Percentiles rank a stretch among this genome's conserved stretches.
Conservation (phyloP, 30 jellyfish, hydroid and myxozoan species). For the Hydra vulgaris region DNA sequence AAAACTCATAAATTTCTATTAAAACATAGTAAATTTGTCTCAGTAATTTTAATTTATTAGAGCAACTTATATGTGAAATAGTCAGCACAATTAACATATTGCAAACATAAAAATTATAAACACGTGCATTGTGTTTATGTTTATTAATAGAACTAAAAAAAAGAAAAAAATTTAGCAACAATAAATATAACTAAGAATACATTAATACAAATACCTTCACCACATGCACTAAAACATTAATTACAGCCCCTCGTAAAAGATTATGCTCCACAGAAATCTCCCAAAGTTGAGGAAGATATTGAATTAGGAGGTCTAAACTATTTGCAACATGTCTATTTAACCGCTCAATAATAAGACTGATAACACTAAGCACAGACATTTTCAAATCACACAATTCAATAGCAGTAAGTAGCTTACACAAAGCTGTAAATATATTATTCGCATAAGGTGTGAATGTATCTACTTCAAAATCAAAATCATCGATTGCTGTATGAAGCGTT, state of each 20-base stretch:
- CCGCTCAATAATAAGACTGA: constrained; percentile 49
- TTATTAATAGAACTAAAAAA: constrained; percentile 30
- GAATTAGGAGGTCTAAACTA: constrained; percentile 23
- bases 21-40: no score
- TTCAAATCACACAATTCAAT: constrained; percentile 51
- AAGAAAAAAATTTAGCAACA: constrained; percentile 22
- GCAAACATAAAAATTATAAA: no score
- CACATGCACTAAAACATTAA: constrained; percentile 32
- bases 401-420: constrained; percentile 41
- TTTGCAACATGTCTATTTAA: constrained; percentile 35
- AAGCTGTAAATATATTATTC: constrained; percentile 21
- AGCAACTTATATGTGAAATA: no score
- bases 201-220: constrained; percentile 38
- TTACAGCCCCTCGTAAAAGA: constrained; percentile 64
- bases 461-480: constrained; percentile 27
- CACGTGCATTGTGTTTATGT: constrained; percentile 36
- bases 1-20: no score
- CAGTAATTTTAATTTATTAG: no score
- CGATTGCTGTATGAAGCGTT: constrained; percentile 18
- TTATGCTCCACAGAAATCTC: constrained; percentile 61
- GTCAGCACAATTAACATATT: no score
- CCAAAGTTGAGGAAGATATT: constrained; percentile 71
- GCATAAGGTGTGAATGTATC: constrained; percentile 14
- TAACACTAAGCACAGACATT: constrained; percentile 43
- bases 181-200: neutral